phyloP scores from a whole-genome alignment of 1,140 invertebrate species.

The Mesaphorura yosii region DNA sequence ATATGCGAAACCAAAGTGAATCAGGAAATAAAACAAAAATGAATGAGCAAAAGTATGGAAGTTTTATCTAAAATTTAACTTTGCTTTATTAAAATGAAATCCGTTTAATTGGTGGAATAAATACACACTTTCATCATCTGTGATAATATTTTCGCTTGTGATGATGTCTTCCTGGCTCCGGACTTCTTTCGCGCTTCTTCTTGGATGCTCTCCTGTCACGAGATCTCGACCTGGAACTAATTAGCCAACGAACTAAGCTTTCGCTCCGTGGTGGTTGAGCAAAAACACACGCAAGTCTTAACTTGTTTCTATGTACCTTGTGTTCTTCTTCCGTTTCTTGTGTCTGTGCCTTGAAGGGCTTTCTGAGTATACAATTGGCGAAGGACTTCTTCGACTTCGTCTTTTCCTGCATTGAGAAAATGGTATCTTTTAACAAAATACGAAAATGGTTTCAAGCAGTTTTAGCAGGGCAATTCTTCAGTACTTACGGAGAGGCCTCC shows the following conservation, averaged over 20 bases:
- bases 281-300: slow-evolving; percentile 3
- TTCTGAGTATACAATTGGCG: slow-evolving; percentile 20
- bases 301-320: slow-evolving; percentile 7
- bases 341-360: slow-evolving; percentile 23
- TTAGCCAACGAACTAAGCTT: slow-evolving; percentile 16
- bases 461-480: neutral
- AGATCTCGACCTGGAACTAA: slow-evolving; percentile 24
- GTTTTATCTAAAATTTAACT: too few relatives aligned
- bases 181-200: slow-evolving; percentile 26
- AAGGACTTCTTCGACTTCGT: slow-evolving; percentile 19
- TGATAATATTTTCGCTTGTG: slow-evolving; percentile 28
- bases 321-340: slow-evolving; percentile 27
- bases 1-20: too few relatives aligned
- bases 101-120: too few relatives aligned
- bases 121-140: slow-evolving; percentile 7
- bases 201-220: slow-evolving; percentile 12
- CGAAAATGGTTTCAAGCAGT: neutral
- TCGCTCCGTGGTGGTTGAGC: too few relatives aligned
- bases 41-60: too few relatives aligned
- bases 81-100: too few relatives aligned
- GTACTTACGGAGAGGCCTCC: neutral
- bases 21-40: too few relatives aligned
- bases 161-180: slow-evolving; percentile 24
- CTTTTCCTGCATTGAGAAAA: slow-evolving; percentile 11
- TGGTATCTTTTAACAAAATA: too few relatives aligned